Evolutionary conservation across 2,888 invertebrate genomes (phyloP).

Genomic region (Agrenia bidenticulata): DNA sequence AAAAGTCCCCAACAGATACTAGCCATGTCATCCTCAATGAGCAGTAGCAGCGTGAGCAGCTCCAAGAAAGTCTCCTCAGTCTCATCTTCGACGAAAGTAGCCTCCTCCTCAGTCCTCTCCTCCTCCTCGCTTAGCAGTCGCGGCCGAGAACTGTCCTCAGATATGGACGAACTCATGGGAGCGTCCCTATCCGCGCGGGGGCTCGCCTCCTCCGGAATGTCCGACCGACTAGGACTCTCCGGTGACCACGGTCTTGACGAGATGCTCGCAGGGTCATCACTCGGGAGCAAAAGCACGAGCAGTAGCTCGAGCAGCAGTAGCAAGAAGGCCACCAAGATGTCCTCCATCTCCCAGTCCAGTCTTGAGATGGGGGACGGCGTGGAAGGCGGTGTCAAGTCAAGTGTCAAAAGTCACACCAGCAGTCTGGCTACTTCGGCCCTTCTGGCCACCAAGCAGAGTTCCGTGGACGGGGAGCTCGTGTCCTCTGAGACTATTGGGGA

Average conservation of each 20-base stretch:
- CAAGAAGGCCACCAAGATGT: constrained; percentile 33
- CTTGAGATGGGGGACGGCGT: constrained; percentile 24
- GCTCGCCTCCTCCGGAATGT: constrained; percentile 12
- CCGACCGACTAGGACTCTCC: constrained; percentile 14
- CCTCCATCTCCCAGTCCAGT: constrained; percentile 27
- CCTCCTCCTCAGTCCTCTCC: constrained; percentile 26
- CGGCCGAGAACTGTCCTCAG: constrained; percentile 21
- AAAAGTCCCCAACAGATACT: too few relatives aligned
- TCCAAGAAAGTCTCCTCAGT: constrained; percentile 31
- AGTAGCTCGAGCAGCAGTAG: constrained; percentile 22
- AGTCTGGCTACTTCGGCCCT: constrained; percentile 23
- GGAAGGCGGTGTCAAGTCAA: constrained; percentile 23
- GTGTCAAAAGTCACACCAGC: constrained; percentile 32
- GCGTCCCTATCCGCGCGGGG: constrained; percentile 17
- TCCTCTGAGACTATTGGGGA: constrained; percentile 32
- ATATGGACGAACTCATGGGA: constrained; percentile 31
- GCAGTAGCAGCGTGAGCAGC: constrained; percentile 19
- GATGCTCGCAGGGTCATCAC: constrained; percentile 4
- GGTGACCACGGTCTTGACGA: constrained; percentile 26
- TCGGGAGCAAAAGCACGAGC: constrained; percentile 10
- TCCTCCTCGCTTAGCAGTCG: constrained; percentile 25
- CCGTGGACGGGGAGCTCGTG: constrained; percentile 33
- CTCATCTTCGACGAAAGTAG: constrained; percentile 31
- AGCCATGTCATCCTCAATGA: constrained; percentile 1
- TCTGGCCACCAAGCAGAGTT: constrained; percentile 18